Conservation (phyloP, 1,140 invertebrate genomes). For the Amphibalanus amphitrite region DNA sequence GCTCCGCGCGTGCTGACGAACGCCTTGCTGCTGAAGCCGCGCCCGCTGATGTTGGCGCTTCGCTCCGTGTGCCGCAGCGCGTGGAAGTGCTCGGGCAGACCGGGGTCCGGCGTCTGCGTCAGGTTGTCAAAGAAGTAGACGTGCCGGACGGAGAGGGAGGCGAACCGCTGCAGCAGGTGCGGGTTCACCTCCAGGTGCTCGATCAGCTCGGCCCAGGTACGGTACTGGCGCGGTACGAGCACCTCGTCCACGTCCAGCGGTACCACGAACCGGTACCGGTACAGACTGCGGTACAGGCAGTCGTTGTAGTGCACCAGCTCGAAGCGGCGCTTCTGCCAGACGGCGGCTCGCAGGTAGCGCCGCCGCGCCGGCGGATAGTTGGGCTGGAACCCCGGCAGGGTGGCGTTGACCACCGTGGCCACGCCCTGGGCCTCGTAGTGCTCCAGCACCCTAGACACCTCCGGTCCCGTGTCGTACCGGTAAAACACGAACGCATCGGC, state of each 20-base stretch:
- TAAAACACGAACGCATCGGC: not conserved
- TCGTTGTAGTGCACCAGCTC: slow-evolving; percentile 94
- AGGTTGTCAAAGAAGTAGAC: slow-evolving; percentile 16
- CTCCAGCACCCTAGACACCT: not conserved
- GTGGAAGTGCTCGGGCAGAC: slow-evolving; percentile 78
- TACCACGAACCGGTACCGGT: slow-evolving; percentile 30
- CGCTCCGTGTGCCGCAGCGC: slow-evolving; percentile 85
- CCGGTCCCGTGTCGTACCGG: not conserved
- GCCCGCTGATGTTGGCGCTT: slow-evolving; percentile 77
- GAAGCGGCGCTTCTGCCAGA: slow-evolving; percentile 81
- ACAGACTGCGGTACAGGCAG: slow-evolving; percentile 83
- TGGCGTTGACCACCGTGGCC: slow-evolving; percentile 51
- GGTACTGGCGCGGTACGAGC: slow-evolving; percentile 55
- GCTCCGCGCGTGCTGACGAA: slow-evolving; percentile 81
- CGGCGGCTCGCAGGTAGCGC: slow-evolving; percentile 56
- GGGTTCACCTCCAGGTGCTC: slow-evolving; percentile 33
- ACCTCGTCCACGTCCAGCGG: slow-evolving; percentile 18
- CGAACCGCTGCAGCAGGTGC: slow-evolving; percentile 12
- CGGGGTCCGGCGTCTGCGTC: slow-evolving; percentile 35
- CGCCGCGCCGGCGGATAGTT: slow-evolving; percentile 75
- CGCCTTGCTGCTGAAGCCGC: slow-evolving; percentile 83
- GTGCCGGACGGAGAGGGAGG: slow-evolving; percentile 17
- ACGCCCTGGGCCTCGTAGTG: not conserved
- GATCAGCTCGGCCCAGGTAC: slow-evolving; percentile 63
- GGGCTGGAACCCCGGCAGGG: slow-evolving; percentile 73